phyloP scores from a whole-genome alignment of 2,888 invertebrate genomes.

The Mythimna pallens region DNA sequence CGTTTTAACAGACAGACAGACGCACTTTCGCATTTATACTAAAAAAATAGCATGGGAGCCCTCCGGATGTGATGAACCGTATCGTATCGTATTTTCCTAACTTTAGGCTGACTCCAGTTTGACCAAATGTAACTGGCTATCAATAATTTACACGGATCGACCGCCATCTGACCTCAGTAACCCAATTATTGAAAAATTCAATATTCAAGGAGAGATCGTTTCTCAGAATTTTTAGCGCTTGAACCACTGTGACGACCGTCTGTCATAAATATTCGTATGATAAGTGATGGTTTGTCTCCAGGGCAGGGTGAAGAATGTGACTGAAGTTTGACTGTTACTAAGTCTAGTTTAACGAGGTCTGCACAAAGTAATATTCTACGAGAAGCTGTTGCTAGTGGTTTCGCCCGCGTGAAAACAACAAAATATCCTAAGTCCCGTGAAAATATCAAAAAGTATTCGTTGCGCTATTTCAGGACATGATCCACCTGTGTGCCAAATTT shows the following conservation, averaged over 20 bases:
- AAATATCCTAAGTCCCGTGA: too few relatives aligned
- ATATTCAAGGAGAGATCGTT: conserved; percentile 16
- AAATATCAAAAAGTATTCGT: too few relatives aligned
- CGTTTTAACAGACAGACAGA: background rate
- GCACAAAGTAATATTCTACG: background rate
- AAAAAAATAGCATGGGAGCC: too few relatives aligned
- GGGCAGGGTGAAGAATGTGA: background rate
- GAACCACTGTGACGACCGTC: background rate
- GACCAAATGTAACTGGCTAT: conserved; percentile 14
- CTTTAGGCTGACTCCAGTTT: background rate
- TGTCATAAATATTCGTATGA: conserved; percentile 26
- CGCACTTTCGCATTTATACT: background rate
- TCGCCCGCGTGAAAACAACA: too few relatives aligned
- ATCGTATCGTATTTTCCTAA: background rate
- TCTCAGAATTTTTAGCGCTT: conserved; percentile 7
- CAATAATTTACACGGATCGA: conserved; percentile 10
- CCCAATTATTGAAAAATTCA: conserved; percentile 27
- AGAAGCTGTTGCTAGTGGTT: too few relatives aligned
- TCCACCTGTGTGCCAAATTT: too few relatives aligned
- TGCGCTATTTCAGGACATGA: too few relatives aligned
- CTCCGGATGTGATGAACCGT: background rate
- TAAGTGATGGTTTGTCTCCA: background rate
- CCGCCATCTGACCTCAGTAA: conserved; percentile 18
- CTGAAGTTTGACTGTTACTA: background rate
- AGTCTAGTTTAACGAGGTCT: background rate